Percentiles rank a stretch among this genome's conserved stretches.
Evolutionary conservation across 2,113 vertebrate species (phyloP).

Genomic region (Triplophysa rosa): DNA sequence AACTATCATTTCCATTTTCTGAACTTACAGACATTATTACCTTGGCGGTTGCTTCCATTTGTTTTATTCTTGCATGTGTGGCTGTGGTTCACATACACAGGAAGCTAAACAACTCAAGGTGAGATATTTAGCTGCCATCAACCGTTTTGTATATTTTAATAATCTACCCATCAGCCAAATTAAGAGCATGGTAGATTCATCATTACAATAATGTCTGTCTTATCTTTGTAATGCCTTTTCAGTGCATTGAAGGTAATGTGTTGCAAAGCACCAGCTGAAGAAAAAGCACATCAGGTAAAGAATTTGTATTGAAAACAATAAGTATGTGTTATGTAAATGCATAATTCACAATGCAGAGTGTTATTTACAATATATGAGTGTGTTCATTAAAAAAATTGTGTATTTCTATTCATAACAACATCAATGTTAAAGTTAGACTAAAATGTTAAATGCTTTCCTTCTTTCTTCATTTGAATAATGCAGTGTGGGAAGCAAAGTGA

Average conservation of each 20-base stretch:
- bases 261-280: no score
- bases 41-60: background rate
- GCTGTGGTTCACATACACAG: background rate
- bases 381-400: background rate
- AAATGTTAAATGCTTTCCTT: no score
- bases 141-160: background rate
- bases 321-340: no score
- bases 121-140: background rate
- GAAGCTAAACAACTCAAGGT: conserved; percentile 21
- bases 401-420: background rate
- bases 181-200: background rate
- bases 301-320: no score
- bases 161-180: conserved; percentile 36
- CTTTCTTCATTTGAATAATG: conserved; percentile 1
- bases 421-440: no score
- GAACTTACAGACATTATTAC: background rate
- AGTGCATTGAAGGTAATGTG: no score
- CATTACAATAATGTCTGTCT: no score
- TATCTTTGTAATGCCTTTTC: no score
- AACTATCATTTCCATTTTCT: background rate
- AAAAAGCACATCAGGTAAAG: no score
- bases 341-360: no score
- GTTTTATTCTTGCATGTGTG: conserved; percentile 2
- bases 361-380: no score
- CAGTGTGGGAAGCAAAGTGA: conserved; percentile 7